Conservation (phyloP, 2,797 vertebrate species). For the Callimico goeldii region DNA sequence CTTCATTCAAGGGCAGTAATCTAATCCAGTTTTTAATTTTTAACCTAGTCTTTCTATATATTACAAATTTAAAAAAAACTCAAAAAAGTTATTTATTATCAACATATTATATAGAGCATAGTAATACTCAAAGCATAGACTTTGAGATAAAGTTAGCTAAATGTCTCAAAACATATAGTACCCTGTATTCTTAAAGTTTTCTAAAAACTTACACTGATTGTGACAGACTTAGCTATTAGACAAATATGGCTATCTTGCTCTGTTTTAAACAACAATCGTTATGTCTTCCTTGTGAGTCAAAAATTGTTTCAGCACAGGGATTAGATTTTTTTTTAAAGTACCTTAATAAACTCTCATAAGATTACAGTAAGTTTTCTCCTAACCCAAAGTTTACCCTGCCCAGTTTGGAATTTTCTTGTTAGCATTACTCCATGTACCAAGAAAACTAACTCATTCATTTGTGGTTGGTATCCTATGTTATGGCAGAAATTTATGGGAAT, state of each 20-base stretch:
- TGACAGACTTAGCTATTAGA: conserved; percentile 13
- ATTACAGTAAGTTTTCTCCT: conserved; percentile 16
- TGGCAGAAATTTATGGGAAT: background rate
- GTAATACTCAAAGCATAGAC: background rate
- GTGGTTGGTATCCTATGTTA: background rate
- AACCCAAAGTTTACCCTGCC: background rate
- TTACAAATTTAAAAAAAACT: background rate
- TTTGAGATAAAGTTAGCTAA: conserved; percentile 37
- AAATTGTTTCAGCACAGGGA: background rate
- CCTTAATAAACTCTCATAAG: background rate
- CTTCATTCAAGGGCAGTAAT: conserved; percentile 5
- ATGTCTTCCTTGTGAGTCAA: conserved; percentile 3
- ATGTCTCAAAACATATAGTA: background rate
- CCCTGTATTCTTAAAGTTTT: background rate
- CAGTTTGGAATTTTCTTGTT: background rate
- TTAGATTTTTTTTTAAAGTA: background rate
- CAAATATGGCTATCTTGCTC: background rate
- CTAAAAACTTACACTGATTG: background rate
- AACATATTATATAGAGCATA: background rate
- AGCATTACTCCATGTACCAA: background rate
- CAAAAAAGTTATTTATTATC: conserved; percentile 27
- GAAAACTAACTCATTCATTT: background rate
- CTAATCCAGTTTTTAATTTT: background rate
- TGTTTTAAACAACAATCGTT: conserved; percentile 19
- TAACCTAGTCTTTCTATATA: conserved; percentile 25